These are phyloP conservation scores for Agrotis puta DNA, from an alignment of 2,888 invertebrate genomes.

Conservation along the genomic window DNA sequence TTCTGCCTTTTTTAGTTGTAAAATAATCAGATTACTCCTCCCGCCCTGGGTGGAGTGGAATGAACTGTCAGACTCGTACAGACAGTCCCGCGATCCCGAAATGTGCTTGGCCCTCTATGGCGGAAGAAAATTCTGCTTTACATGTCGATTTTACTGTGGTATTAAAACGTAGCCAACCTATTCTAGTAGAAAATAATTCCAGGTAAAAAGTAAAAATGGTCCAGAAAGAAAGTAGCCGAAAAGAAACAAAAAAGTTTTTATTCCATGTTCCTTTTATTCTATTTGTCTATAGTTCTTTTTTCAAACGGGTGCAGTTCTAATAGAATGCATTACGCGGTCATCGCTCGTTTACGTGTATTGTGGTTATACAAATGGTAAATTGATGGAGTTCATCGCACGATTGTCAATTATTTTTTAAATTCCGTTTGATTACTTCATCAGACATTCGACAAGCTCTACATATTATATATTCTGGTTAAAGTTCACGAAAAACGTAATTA, in stretches of 20 bases:
- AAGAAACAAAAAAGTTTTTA: background rate
- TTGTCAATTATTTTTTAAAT: slow-evolving; percentile 9
- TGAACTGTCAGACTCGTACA: too few relatives aligned
- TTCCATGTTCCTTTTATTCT: background rate
- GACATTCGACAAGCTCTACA: background rate
- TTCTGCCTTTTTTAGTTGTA: too few relatives aligned
- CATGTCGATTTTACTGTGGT: background rate
- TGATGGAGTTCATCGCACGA: background rate
- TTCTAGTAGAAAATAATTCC: too few relatives aligned
- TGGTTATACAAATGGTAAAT: background rate
- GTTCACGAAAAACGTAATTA: too few relatives aligned
- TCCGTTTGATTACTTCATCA: background rate
- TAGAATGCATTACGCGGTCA: background rate
- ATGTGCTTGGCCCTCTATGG: too few relatives aligned
- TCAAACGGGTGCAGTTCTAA: background rate
- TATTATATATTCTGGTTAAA: background rate
- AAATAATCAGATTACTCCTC: too few relatives aligned
- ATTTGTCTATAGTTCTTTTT: background rate
- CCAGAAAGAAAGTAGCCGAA: background rate
- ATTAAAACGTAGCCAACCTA: too few relatives aligned
- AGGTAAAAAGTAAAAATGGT: too few relatives aligned
- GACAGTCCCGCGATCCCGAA: too few relatives aligned
- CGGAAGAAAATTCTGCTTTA: background rate
- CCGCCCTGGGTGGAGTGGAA: too few relatives aligned
- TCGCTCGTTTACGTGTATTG: slow-evolving; percentile 9